A percentile compares a stretch with the other conserved stretches of the same genome.
Evolutionary conservation across 2,888 invertebrate genomes (phyloP).

Genomic region (Lithophane ornitopus): DNA sequence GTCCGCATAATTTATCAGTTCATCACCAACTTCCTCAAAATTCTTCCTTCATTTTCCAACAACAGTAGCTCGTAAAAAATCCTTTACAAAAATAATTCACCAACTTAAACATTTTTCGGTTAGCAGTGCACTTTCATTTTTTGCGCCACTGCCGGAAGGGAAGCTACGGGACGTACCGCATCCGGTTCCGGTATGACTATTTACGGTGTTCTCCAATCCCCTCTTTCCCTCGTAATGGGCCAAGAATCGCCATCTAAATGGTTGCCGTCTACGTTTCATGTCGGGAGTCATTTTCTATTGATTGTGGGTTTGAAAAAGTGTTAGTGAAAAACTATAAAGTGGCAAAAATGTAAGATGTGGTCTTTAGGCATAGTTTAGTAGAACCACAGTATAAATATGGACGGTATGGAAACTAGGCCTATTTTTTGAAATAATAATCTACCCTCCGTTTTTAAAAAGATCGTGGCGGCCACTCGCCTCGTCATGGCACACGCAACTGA

Average conservation of each 20-base stretch:
- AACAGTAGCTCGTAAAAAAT: conserved; percentile 38
- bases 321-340: not conserved
- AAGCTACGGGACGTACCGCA: conserved; percentile 55
- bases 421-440: no score
- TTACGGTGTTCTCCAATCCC: conserved; percentile 56
- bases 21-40: conserved; percentile 13
- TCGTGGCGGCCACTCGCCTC: no score
- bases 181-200: conserved; percentile 62
- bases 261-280: not conserved
- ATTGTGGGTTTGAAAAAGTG: not conserved
- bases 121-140: conserved; percentile 64
- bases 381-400: no score
- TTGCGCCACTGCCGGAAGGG: conserved; percentile 52
- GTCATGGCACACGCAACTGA: no score
- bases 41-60: not conserved
- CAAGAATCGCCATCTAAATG: conserved; percentile 20
- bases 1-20: conserved; percentile 22
- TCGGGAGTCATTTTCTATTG: conserved; percentile 6
- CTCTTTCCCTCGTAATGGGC: conserved; percentile 43
- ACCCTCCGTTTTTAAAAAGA: no score
- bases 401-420: no score
- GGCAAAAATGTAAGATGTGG: not conserved
- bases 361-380: not conserved
- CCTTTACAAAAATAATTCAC: conserved; percentile 40
- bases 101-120: conserved; percentile 60